Conservation (phyloP, 2,113 vertebrate species). For the Pardalotus punctatus region DNA sequence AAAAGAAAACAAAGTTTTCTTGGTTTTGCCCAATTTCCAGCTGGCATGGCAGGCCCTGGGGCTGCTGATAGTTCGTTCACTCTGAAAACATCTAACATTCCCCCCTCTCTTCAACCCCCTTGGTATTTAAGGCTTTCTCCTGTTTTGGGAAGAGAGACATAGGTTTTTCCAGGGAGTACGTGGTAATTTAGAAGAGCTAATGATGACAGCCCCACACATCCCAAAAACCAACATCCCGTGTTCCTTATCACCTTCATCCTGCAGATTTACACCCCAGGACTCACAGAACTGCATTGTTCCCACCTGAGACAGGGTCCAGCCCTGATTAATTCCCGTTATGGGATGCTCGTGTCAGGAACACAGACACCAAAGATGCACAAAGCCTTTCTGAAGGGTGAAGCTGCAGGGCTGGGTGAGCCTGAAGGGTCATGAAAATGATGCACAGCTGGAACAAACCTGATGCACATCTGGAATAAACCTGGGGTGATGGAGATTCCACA, state of each 20-base stretch:
- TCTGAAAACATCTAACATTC: background rate
- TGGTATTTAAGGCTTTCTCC: background rate
- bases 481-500: background rate
- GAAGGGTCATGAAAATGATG: background rate
- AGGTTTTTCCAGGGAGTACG: fast-evolving
- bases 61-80: background rate
- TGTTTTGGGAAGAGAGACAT: background rate
- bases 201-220: fast-evolving
- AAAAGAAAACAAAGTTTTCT: fast-evolving
- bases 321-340: background rate
- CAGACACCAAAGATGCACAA: background rate
- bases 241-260: background rate
- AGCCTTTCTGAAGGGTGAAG: background rate
- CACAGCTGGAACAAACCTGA: background rate
- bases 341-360: background rate
- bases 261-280: background rate
- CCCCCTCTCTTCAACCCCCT: background rate
- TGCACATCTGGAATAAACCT: background rate
- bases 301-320: background rate
- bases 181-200: background rate
- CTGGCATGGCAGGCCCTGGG: background rate
- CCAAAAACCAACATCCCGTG: fast-evolving
- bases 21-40: background rate
- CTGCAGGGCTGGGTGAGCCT: background rate
- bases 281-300: background rate